These are phyloP conservation scores for Heliconius cydno DNA, from an alignment of 2,888 invertebrate genomes.

Conservation along the genomic window DNA sequence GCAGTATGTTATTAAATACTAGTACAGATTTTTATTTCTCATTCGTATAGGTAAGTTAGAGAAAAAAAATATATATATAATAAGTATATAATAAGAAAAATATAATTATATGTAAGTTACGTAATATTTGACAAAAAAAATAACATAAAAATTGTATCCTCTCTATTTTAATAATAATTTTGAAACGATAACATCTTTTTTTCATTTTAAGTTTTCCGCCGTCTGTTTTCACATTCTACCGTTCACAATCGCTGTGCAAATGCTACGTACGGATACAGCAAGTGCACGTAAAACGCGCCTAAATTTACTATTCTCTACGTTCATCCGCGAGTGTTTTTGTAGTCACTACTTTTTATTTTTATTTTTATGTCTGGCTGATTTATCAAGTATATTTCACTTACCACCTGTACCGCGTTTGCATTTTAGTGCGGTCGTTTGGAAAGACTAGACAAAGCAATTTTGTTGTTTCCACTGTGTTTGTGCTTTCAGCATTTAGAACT, in stretches of 20 bases:
- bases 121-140: no score
- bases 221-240: slow-evolving; percentile 1
- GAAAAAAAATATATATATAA: no score
- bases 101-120: no score
- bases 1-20: neutral
- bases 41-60: no score
- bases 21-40: neutral
- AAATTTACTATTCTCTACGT: slow-evolving; percentile 26
- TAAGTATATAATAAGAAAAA: no score
- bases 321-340: slow-evolving; percentile 18
- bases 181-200: neutral
- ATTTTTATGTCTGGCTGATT: slow-evolving; percentile 30
- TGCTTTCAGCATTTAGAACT: neutral
- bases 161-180: neutral
- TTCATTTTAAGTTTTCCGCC: neutral
- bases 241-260: neutral
- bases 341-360: neutral
- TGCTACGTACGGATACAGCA: neutral
- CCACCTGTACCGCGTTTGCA: slow-evolving; percentile 25
- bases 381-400: slow-evolving; percentile 31
- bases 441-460: slow-evolving; percentile 20
- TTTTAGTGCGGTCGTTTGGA: slow-evolving; percentile 22
- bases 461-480: slow-evolving; percentile 2
- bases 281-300: slow-evolving; percentile 20
- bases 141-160: no score